Evolutionary conservation across 1,140 invertebrate species (phyloP).

Genomic region (Ceratina australensis): DNA sequence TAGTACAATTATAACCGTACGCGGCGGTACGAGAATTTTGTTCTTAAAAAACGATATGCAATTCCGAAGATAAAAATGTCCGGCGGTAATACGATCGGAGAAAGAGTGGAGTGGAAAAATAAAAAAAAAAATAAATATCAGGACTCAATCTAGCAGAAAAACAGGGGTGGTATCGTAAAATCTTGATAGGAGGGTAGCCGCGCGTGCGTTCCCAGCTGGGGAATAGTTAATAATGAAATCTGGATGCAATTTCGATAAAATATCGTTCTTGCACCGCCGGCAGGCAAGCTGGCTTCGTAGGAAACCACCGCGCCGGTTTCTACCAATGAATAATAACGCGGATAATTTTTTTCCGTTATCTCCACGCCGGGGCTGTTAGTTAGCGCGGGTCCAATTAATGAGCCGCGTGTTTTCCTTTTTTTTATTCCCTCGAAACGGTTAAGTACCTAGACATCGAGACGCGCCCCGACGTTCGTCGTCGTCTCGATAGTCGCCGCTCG

Average conservation of each 20-base stretch:
- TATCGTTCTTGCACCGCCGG: constrained; percentile 28
- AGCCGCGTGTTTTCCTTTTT: constrained; percentile 13
- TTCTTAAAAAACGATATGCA: too few relatives aligned
- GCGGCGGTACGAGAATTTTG: too few relatives aligned
- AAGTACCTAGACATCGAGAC: constrained; percentile 4
- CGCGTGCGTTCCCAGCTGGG: constrained; percentile 16
- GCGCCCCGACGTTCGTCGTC: neutral
- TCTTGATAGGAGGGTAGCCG: constrained; percentile 7
- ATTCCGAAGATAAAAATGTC: too few relatives aligned
- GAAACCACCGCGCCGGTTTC: neutral
- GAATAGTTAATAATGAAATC: constrained; percentile 50
- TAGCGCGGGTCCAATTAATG: constrained; percentile 22
- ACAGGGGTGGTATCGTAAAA: constrained; percentile 27
- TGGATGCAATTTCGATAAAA: constrained; percentile 56
- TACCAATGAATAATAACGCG: constrained; percentile 28
- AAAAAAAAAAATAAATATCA: constrained; percentile 15
- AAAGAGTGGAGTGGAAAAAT: too few relatives aligned
- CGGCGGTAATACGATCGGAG: too few relatives aligned
- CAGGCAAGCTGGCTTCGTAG: neutral
- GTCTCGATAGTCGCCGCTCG: constrained; percentile 10
- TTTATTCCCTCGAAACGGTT: neutral
- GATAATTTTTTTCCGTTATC: constrained; percentile 43
- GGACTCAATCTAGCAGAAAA: constrained; percentile 12
- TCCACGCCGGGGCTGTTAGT: neutral
- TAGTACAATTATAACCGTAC: too few relatives aligned